Percentiles rank a stretch among this genome's conserved stretches.
These are phyloP conservation scores for Paramormyrops hopkinsi DNA, from an alignment of 2,797 vertebrate genomes.

Conservation along the genomic window DNA sequence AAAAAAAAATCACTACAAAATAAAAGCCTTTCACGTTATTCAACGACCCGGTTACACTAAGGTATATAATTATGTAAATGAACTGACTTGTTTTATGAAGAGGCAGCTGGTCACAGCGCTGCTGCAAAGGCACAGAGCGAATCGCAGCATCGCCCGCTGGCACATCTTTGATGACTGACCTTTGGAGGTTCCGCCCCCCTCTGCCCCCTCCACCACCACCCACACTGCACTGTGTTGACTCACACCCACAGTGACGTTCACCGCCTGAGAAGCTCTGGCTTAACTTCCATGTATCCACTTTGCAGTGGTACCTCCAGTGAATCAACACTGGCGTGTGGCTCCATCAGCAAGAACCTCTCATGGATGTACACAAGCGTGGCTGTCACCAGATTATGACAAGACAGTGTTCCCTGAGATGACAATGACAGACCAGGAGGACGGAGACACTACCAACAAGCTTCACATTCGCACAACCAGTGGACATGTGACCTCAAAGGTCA, in stretches of 20 bases:
- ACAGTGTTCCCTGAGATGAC: not conserved
- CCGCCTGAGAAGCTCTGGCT: not conserved
- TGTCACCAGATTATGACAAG: not conserved
- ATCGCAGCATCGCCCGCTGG: slow-evolving; percentile 5
- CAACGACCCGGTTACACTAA: not conserved
- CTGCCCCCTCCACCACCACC: not conserved
- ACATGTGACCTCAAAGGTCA: not conserved
- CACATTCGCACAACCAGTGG: not conserved
- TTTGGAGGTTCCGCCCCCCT: slow-evolving; percentile 8
- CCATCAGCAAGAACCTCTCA: not conserved
- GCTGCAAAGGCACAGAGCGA: not conserved
- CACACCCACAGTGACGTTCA: not conserved
- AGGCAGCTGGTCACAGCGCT: not conserved
- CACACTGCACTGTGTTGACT: not conserved
- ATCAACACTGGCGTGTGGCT: not conserved
- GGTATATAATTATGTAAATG: slow-evolving; percentile 5
- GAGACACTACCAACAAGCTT: not conserved
- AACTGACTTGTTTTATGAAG: not conserved
- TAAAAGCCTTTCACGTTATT: not conserved
- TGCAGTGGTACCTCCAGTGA: not conserved
- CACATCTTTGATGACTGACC: not conserved
- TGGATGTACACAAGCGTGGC: not conserved
- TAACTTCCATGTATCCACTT: not conserved
- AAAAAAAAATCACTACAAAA: slow-evolving; percentile 7
- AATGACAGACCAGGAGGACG: not conserved